Percentiles rank a stretch among this genome's conserved stretches.
These are phyloP conservation scores for Chanos chanos DNA, from an alignment of 2,797 vertebrate genomes.

Conservation along the genomic window DNA sequence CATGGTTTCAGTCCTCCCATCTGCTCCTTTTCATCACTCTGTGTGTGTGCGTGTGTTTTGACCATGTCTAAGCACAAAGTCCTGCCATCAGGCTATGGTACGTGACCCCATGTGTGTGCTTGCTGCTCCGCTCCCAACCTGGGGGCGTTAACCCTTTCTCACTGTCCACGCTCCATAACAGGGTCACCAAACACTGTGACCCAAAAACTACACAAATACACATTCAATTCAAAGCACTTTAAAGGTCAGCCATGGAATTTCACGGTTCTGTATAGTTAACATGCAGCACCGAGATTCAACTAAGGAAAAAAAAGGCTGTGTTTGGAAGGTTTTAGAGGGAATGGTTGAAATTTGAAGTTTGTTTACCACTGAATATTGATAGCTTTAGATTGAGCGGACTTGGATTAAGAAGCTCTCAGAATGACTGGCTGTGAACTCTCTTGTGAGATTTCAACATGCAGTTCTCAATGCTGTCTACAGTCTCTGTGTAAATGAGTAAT, in stretches of 20 bases:
- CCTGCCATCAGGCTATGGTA: neutral
- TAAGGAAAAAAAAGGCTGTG: neutral
- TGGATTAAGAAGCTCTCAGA: no score
- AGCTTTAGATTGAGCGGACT: no score
- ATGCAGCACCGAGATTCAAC: neutral
- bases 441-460: no score
- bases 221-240: neutral
- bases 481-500: no score
- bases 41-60: neutral
- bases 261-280: no score
- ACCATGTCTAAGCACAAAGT: conserved; percentile 5
- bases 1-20: neutral
- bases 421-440: no score
- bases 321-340: no score
- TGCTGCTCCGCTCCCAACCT: neutral
- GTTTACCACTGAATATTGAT: no score
- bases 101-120: neutral
- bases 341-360: no score
- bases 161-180: neutral
- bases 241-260: neutral
- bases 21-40: conserved; percentile 6
- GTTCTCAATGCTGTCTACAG: no score
- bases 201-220: conserved; percentile 22
- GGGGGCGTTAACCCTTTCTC: neutral
- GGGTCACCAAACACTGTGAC: neutral